Evolutionary conservation across 2,113 vertebrate species (phyloP).

Genomic region (Chionis minor): DNA sequence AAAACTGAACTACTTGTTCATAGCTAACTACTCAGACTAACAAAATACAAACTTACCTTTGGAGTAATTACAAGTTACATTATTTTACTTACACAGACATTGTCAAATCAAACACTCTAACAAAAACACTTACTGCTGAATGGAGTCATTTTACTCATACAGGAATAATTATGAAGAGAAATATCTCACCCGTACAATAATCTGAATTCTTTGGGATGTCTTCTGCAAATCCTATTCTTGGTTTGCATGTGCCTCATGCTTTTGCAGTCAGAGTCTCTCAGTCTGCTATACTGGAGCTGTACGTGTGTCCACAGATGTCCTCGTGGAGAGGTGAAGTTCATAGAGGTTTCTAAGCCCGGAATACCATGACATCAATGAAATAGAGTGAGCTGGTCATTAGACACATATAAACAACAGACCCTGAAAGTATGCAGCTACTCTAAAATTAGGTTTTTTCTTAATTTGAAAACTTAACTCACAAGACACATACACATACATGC

Average conservation of each 20-base stretch:
- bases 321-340: not conserved
- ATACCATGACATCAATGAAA: not conserved
- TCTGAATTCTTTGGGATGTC: not conserved
- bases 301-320: not conserved
- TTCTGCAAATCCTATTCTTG: not conserved
- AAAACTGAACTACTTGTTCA: not conserved
- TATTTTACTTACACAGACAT: not conserved
- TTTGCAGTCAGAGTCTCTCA: not conserved
- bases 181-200: not conserved
- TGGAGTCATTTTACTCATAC: not conserved
- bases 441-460: not conserved
- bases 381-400: not conserved
- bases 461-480: not conserved
- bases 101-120: not conserved
- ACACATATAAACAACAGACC: not conserved
- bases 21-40: not conserved
- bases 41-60: not conserved
- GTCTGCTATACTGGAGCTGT: not conserved
- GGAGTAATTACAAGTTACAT: not conserved
- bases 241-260: not conserved
- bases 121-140: not conserved
- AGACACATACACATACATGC: not conserved
- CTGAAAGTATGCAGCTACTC: not conserved
- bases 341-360: not conserved
- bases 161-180: not conserved